Base-by-base conservation (phyloP, 2,113 vertebrate species). In the Amphilophus citrinellus region DNA sequence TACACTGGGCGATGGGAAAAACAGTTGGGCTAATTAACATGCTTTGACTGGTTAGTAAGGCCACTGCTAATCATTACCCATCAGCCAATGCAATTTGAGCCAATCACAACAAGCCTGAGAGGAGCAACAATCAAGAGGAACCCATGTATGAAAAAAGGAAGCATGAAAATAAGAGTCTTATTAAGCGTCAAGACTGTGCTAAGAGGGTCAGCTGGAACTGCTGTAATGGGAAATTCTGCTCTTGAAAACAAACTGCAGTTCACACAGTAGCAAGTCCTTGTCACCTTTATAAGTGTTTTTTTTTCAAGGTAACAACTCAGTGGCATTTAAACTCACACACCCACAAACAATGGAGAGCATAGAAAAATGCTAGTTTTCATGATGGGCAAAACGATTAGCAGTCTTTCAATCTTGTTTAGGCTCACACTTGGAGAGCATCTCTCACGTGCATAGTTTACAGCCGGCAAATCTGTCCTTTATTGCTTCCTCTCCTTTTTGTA, bases 391-490 rank as follows among this genome's bases (percentile, higher is more conserved):
- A 39, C 68, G 65, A 83, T 60, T 77, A 83, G 75, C 82, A 9
- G 65, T 78, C 78, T 77, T 37, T 76, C 57, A 47, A 66, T 88
- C 86, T 68, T 76, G 50, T 44, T 79, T 60, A 91, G 89, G 71
- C 83, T 84, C 80, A 71, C 37, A 57, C 65, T 76, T 10, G 47
- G 85, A 61, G 79, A 53, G 32, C 80, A 62, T 90, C 82, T 91
- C 50, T 62, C 80, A 42, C 68, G 44, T 37, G 73, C 68, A 39
- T 37, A 76, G 86, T 60, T 84, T 60, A 85, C 79, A 80, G 66
- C 37, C 14, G 15, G 77, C 81, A 90, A 88, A 92, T 88, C 17
- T 80, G 44, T 13, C 86, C 86, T 88, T 91, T 90, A 89, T 89
- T 86, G 66, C 86, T 80, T 83, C 56, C 62, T 10, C 58, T 60